Base-by-base conservation (phyloP, 2,888 invertebrate genomes). In the Monopis laevigella region DNA sequence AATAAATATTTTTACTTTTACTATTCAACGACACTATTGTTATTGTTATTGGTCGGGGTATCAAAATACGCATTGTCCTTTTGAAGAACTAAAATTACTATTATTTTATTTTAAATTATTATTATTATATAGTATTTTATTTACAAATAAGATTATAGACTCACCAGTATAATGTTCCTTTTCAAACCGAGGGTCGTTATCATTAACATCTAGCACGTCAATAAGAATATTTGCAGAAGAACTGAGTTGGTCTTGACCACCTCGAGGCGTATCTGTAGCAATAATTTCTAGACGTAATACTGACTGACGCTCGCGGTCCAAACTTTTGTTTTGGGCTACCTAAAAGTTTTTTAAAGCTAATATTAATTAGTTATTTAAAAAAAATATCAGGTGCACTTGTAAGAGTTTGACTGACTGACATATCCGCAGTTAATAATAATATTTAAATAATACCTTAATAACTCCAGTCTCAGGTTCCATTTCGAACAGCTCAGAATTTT, bases 131-230 rank as follows among this genome's bases (percentile, higher is more conserved):
- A 24, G 10, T 24, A 24, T 7, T 10, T 24, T n/a, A n/a, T n/a
- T 7, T 10, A 24, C 6, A 24, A 24, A 10, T 24, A 24, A 10
- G 10, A 10, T 7, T 7, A 24, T 7, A 7, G 10, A 34, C 34
- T 46, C 56, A 81, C 81, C 81, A 8, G 65, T 86, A 49, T 90
- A 90, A 10, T 84, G 70, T 16, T 71, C 67, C 50, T 86, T 85
- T 2, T 82, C 82, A 55, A 91, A 92, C 1, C 64, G 62, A 0
- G 92, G 92, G 0, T 88, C 81, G 55, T 92, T 91, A 51, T 93
- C 92, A 53, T 93, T 92, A 0, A 90, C 88, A 55, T 92, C 92
- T 1, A 88, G 62, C 1, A 92, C 85, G 52, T 89, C 88, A 6
- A 91, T 82, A 0, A 84, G 72, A 8, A 90, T 82, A 48, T 86